A percentile compares a stretch with the other conserved stretches of the same genome.
Conservation (phyloP, 2,797 vertebrate species). For the Numenius phaeopus region DNA sequence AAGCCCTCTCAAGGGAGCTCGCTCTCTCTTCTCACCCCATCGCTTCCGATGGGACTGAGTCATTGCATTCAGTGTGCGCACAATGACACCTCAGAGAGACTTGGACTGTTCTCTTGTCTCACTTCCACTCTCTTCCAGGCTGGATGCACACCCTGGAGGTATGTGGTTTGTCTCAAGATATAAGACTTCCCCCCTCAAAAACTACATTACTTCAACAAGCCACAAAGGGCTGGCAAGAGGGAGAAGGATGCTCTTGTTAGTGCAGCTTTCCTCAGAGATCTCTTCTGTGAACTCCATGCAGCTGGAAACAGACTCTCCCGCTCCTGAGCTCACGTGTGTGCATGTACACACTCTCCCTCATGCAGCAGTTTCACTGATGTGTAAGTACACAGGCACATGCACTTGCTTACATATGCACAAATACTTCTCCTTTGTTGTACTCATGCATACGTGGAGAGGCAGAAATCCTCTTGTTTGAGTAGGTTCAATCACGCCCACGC, state of each 20-base stretch:
- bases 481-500: fast-evolving
- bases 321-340: not conserved
- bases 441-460: not conserved
- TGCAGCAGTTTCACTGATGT: not conserved
- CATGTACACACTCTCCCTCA: fast-evolving
- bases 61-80: not conserved
- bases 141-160: constrained; percentile 73
- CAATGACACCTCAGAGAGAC: constrained; percentile 70
- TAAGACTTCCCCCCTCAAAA: constrained; percentile 69
- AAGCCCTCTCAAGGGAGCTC: constrained; percentile 50
- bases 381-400: not conserved
- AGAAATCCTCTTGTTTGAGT: not conserved
- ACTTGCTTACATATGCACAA: not conserved
- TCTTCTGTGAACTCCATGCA: not conserved
- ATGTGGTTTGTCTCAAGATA: constrained; percentile 76
- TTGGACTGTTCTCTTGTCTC: constrained; percentile 70
- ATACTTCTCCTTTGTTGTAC: not conserved
- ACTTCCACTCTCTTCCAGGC: constrained; percentile 66
- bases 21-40: constrained; percentile 69
- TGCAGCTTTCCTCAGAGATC: constrained; percentile 23
- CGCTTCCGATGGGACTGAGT: constrained; percentile 67
- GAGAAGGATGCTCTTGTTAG: constrained; percentile 27
- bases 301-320: constrained; percentile 5
- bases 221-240: constrained; percentile 39
- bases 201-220: constrained; percentile 63